Evolutionary conservation across 2,797 vertebrate species (phyloP), one percentile per base, ranked within the genome.

Genomic region (Sorex maritimensis): DNA sequence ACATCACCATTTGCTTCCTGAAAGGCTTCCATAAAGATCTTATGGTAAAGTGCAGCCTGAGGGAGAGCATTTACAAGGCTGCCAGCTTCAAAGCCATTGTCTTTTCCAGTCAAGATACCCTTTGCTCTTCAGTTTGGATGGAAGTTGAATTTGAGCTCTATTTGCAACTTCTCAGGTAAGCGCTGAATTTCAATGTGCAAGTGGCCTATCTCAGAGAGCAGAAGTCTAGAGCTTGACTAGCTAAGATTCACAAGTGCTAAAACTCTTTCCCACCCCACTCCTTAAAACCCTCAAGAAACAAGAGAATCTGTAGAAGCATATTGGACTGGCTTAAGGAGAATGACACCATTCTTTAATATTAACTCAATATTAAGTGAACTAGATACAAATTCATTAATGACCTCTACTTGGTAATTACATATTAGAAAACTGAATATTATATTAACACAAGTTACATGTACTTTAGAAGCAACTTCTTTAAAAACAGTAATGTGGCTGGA

Each of bases 1-100:
- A 94, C 81, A 90, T 58, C 92, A 86, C 72, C 72, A 90, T 94
- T 96, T 91, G 92, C 90, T 90, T 90, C 85, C 86, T 94, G 88
- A 95, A 90, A 65, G 82, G 77, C 79, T 81, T 92, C 94, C 69
- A 92, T 67, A 95, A 91, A 94, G 73, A 91, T 72, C 24, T 67
- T 2, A 4, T 2, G 3, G 65, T 74, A 11, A 94, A 95, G 69
- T 88, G 87, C 90, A 90, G 77, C 81, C 73, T 94, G 8, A 38
- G 80, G 91, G 14, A 67, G 87, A 94, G 52, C 84, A 78, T 86
- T 95, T 91, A 86, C 67, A 68, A 73, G 87, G 73, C 14, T 81
- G 65, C 81, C 91, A 75, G 69, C 74, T 89, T 94, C 84, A 90
- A 0, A 15, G 44, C 67, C 81, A 85, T 58, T 28, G 19, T 91